Percentiles rank a stretch among this genome's conserved stretches.
These are phyloP conservation scores for Amblyornis subalaris DNA, from an alignment of 2,113 vertebrate species.

Conservation along the genomic window DNA sequence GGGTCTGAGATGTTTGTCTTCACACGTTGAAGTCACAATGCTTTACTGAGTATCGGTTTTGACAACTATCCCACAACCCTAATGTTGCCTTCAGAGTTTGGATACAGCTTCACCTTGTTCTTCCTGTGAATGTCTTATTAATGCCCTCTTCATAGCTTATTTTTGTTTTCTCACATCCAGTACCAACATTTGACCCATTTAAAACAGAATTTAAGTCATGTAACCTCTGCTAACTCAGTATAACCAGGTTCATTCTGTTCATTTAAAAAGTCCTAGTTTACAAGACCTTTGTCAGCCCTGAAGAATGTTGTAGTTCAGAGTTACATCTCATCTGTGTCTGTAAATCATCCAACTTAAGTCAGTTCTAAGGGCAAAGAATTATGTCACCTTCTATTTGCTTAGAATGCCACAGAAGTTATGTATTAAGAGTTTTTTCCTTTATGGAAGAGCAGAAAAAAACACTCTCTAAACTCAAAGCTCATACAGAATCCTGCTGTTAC, in stretches of 20 bases:
- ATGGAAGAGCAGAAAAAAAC: neutral
- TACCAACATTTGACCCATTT: neutral
- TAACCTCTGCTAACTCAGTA: neutral
- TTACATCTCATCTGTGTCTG: neutral
- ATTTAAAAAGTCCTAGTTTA: neutral
- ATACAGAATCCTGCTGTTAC: slow-evolving; percentile 20
- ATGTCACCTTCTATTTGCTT: neutral
- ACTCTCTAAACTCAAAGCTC: neutral
- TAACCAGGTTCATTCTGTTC: neutral
- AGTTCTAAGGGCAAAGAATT: neutral
- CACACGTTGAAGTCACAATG: neutral
- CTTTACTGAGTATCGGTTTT: neutral
- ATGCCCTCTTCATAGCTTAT: neutral
- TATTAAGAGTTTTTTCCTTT: neutral
- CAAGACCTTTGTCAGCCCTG: neutral
- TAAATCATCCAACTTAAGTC: neutral
- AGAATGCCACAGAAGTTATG: neutral
- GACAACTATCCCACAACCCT: neutral
- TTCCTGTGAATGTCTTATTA: neutral
- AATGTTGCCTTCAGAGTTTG: neutral
- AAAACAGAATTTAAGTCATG: neutral
- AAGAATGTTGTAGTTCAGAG: neutral
- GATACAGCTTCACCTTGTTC: neutral
- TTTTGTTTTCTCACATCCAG: neutral
- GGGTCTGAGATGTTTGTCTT: neutral